These are phyloP conservation scores for Dryas iulia DNA, from an alignment of 1,140 invertebrate species.

Conservation along the genomic window DNA sequence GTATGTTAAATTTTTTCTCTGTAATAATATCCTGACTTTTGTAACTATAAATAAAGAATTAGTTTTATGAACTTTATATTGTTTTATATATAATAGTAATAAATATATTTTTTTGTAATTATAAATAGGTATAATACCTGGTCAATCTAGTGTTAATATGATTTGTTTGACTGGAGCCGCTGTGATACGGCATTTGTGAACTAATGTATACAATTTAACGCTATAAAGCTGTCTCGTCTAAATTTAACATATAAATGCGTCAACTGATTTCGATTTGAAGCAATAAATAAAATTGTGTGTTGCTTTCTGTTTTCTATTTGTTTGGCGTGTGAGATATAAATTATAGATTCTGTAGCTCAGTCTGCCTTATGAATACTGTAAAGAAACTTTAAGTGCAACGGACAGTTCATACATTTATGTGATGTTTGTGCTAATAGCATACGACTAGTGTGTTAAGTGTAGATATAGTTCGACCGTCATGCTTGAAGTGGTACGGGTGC, in stretches of 20 bases:
- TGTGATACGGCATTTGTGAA: slow-evolving; percentile 5
- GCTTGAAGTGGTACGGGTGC: slow-evolving; percentile 74
- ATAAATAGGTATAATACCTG: too few relatives aligned
- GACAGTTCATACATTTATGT: slow-evolving; percentile 41
- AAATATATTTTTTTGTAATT: too few relatives aligned
- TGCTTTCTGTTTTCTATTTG: not conserved
- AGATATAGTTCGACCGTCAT: slow-evolving; percentile 53
- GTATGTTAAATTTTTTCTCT: too few relatives aligned
- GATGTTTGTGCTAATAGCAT: slow-evolving; percentile 51
- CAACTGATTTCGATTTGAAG: slow-evolving; percentile 7
- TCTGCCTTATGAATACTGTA: slow-evolving; percentile 14
- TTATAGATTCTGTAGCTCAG: slow-evolving; percentile 14
- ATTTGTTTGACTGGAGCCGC: not conserved
- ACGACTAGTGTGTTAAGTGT: slow-evolving; percentile 54
- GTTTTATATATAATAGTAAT: too few relatives aligned
- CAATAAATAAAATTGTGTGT: slow-evolving; percentile 1
- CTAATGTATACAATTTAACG: slow-evolving; percentile 6
- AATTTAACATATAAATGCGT: slow-evolving; percentile 17
- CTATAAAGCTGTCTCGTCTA: slow-evolving; percentile 20
- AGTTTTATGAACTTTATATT: too few relatives aligned
- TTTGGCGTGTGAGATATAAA: slow-evolving; percentile 6
- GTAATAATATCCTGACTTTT: too few relatives aligned
- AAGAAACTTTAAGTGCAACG: slow-evolving; percentile 27
- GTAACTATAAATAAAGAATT: too few relatives aligned
- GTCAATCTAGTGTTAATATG: too few relatives aligned